phyloP scores from a whole-genome alignment of 1,140 invertebrate genomes.

The Trinorchestia longiramus region DNA sequence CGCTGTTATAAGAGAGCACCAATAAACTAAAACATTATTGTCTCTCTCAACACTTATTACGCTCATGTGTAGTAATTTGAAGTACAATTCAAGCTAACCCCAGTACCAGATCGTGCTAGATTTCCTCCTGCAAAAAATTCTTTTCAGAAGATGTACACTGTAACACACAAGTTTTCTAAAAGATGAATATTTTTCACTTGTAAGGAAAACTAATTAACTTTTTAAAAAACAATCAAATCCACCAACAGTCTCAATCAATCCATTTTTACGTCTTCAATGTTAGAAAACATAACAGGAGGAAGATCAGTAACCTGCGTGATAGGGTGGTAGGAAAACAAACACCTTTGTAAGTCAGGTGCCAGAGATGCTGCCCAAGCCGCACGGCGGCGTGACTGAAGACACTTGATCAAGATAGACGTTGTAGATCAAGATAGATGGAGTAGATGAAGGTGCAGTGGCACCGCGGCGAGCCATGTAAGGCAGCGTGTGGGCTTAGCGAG shows the following conservation, averaged over 20 bases:
- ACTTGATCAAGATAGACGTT: not conserved
- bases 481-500: slow-evolving; percentile 11
- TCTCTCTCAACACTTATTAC: no score
- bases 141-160: no score
- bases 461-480: not conserved
- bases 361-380: not conserved
- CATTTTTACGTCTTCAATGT: not conserved
- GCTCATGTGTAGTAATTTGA: no score
- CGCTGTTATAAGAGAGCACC: no score
- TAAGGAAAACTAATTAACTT: no score
- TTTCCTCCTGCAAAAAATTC: no score
- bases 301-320: not conserved
- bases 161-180: no score
- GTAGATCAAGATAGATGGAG: slow-evolving; percentile 4
- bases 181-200: no score
- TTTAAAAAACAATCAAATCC: not conserved
- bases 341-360: not conserved
- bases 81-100: no score
- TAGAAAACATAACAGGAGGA: not conserved
- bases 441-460: slow-evolving; percentile 21
- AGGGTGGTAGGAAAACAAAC: not conserved
- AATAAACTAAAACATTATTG: no score
- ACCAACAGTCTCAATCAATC: not conserved
- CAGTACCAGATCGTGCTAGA: no score
- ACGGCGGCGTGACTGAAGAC: not conserved